Evolutionary conservation across 2,888 invertebrate genomes (phyloP), one percentile per base, ranked within the genome.

Genomic region (Leptinotarsa peninsularis): DNA sequence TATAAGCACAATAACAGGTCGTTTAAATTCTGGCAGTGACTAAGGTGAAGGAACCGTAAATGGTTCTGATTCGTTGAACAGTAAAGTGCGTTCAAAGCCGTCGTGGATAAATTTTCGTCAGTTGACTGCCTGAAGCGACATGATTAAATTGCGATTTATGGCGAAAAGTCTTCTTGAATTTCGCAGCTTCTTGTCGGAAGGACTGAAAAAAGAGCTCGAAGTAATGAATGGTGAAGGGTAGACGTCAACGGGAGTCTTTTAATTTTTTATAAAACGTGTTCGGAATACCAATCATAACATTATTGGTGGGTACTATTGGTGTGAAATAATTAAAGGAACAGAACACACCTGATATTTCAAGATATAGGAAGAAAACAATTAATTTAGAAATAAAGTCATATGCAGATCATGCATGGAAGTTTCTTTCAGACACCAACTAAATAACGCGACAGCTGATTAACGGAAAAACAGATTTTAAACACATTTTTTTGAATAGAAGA

Each of bases 21-120:
- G 79, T 85, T 84, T 83, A 82, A 83, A 84, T 85, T 84, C 84
- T 81, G 83, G 81, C 81, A 81, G 82, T 82, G 83, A 79, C 78
- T 81, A 82, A 83, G 84, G 84, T 84, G 82, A 84, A 84, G 82
- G 84, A 84, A 84, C 84, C 82, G 81, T 84, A 83, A 85, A 84
- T 81, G 83, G 82, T 84, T 82, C 81, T 81, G 80, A 82, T 83
- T 81, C 83, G 82, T 82, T 81, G 77, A 83, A 83, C 84, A 81
- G 82, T 83, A 83, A 83, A 63, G 43, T 63, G 63, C 63, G 63
- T 63, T 43, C 63, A 63, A 63, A 33, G 63, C 43, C 63, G 33
- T 27, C 17, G 63, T 63, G 63, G 63, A 63, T 63, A 63, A 43
- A 63, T 63, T 63, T 63, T 63, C 63, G 63, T 63, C 63, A 63